Conservation (phyloP, 1,140 invertebrate genomes). For the Physella acuta region DNA sequence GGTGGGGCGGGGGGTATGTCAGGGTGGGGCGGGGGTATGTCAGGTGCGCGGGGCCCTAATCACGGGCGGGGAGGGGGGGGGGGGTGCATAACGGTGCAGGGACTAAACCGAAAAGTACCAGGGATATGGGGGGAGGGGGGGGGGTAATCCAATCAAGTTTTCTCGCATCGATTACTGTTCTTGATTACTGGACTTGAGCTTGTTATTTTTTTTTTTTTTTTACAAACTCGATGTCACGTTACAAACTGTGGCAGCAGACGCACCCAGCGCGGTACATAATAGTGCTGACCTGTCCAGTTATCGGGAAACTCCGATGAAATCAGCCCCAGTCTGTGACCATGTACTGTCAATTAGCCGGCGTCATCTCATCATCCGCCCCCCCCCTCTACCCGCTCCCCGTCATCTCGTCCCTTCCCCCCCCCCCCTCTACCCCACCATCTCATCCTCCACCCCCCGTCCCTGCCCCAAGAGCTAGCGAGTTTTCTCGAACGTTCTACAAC, state of each 20-base stretch:
- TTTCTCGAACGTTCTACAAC: too few species aligned
- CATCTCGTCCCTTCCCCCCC: not conserved
- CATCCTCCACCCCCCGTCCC: not conserved
- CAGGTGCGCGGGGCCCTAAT: constrained; percentile 13
- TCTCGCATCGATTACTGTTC: constrained; percentile 17
- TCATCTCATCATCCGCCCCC: too few species aligned
- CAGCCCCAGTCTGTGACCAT: too few species aligned
- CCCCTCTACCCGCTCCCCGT: not conserved
- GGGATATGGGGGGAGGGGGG: not conserved
- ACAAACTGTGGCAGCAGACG: too few species aligned
- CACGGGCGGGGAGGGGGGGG: not conserved
- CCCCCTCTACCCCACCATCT: not conserved
- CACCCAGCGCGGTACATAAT: too few species aligned
- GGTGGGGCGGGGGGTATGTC: constrained; percentile 3
- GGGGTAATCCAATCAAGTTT: constrained; percentile 20
- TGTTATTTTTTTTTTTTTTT: not conserved
- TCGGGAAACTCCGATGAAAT: too few species aligned
- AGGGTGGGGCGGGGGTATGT: constrained; percentile 6
- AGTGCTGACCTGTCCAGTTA: too few species aligned
- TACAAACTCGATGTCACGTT: too few species aligned
- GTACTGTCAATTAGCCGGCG: too few species aligned
- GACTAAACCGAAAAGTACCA: not conserved
- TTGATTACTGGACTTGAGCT: not conserved
- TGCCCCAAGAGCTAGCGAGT: too few species aligned
- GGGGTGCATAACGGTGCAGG: constrained; percentile 15